Percentiles rank a stretch among this genome's conserved stretches.
These are phyloP conservation scores for Trematomus loennbergii DNA, from an alignment of 2,113 vertebrate species.

Conservation along the genomic window DNA sequence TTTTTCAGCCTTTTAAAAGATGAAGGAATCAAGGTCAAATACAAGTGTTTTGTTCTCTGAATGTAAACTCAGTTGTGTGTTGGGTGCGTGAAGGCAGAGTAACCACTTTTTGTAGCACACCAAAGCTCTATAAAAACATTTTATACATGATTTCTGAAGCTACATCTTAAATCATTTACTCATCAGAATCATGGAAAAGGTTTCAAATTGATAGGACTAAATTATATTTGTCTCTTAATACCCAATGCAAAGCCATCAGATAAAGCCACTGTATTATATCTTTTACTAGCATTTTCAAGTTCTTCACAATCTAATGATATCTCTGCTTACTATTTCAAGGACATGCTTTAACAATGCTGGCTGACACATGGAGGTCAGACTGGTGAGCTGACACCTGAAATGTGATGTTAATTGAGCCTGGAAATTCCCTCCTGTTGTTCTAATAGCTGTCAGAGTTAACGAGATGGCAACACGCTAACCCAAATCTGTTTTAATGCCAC, in stretches of 20 bases:
- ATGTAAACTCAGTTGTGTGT: background rate
- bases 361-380: conserved; percentile 1
- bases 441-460: too few relatives aligned
- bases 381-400: background rate
- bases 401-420: conserved; percentile 7
- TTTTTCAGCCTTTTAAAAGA: background rate
- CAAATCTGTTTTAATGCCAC: too few relatives aligned
- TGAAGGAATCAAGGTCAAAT: background rate
- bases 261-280: conserved; percentile 6
- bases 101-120: background rate
- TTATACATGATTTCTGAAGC: conserved; percentile 3
- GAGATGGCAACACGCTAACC: too few relatives aligned
- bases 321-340: background rate
- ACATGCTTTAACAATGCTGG: too few relatives aligned
- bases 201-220: background rate
- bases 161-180: background rate
- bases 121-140: background rate
- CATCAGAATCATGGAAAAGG: background rate
- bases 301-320: background rate
- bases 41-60: background rate
- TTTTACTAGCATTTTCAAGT: background rate
- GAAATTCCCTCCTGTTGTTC: conserved; percentile 10
- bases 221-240: background rate
- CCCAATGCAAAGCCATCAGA: background rate
- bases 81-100: background rate